Evolutionary conservation across 2,113 vertebrate species (phyloP).

Genomic region (Mobula birostris): DNA sequence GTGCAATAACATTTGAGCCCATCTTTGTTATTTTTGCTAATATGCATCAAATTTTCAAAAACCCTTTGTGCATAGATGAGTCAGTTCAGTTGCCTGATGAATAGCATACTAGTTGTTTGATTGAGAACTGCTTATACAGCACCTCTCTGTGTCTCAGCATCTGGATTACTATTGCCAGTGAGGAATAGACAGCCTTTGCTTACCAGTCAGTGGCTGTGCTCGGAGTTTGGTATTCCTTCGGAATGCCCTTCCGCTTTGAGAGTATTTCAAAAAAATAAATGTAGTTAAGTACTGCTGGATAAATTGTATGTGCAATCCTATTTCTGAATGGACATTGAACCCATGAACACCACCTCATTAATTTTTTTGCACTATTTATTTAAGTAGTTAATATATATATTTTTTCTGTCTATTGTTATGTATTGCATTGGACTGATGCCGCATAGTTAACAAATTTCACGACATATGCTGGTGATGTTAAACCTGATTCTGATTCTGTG

Average conservation of each 20-base stretch:
- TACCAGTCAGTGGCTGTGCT: background rate
- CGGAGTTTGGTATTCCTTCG: background rate
- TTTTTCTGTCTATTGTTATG: no score
- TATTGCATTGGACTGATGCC: no score
- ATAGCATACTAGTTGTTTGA: background rate
- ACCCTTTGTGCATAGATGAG: background rate
- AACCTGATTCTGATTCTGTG: no score
- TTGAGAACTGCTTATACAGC: constrained; percentile 25
- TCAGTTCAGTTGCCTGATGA: background rate
- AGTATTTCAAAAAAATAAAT: background rate
- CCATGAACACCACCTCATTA: no score
- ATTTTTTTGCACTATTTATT: no score
- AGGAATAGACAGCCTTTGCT: background rate
- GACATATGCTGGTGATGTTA: no score
- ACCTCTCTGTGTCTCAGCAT: background rate
- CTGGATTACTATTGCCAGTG: constrained; percentile 10
- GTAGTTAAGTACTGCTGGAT: background rate
- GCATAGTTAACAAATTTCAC: no score
- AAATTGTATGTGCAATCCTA: background rate
- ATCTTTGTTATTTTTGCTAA: background rate
- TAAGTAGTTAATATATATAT: no score
- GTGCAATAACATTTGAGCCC: background rate
- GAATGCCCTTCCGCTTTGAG: background rate
- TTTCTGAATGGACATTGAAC: no score
- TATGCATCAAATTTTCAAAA: no score